Percentiles rank a stretch among this genome's conserved stretches.
phyloP scores from a whole-genome alignment of 2,888 invertebrate genomes.

The Sabatieria punctata region DNA sequence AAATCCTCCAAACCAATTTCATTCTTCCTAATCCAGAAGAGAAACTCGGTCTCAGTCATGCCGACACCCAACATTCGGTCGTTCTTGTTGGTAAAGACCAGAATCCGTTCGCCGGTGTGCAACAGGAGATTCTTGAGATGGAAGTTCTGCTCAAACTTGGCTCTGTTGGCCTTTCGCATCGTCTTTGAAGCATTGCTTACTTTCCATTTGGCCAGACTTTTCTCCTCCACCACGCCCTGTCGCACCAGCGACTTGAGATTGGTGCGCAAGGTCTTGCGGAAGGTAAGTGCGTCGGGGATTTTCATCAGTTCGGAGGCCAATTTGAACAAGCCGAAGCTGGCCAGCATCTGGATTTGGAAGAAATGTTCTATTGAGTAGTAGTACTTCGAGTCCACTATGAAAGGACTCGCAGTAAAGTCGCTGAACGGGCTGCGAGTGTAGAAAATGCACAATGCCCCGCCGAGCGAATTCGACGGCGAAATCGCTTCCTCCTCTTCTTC shows the following conservation, averaged over 20 bases:
- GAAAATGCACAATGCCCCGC: constrained; percentile 8
- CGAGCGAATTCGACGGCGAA: too few species aligned
- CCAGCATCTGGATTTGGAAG: constrained; percentile 8
- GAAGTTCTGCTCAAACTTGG: constrained; percentile 9
- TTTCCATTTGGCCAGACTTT: constrained; percentile 7
- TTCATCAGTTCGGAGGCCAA: constrained; percentile 2
- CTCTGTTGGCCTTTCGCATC: not conserved
- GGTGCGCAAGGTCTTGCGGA: not conserved
- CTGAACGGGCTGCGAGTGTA: constrained; percentile 8
- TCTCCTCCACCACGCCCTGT: constrained; percentile 4
- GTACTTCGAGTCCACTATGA: constrained; percentile 4
- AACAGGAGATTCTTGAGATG: constrained; percentile 2
- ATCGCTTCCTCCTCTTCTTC: too few species aligned
- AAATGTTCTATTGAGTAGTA: constrained; percentile 8
- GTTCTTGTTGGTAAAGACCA: constrained; percentile 5
- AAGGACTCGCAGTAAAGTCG: constrained; percentile 2
- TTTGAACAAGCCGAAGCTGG: constrained; percentile 7
- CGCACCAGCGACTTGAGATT: constrained; percentile 1
- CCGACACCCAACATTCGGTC: constrained; percentile 9
- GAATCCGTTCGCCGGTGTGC: constrained; percentile 5
- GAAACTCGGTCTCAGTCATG: constrained; percentile 8
- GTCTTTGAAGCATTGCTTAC: not conserved
- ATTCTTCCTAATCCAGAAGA: constrained; percentile 4
- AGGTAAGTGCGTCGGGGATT: constrained; percentile 4
- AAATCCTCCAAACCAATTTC: constrained; percentile 5